Evolutionary conservation across 1,140 invertebrate species (phyloP).

Genomic region (Brachionus rotundiformis): DNA sequence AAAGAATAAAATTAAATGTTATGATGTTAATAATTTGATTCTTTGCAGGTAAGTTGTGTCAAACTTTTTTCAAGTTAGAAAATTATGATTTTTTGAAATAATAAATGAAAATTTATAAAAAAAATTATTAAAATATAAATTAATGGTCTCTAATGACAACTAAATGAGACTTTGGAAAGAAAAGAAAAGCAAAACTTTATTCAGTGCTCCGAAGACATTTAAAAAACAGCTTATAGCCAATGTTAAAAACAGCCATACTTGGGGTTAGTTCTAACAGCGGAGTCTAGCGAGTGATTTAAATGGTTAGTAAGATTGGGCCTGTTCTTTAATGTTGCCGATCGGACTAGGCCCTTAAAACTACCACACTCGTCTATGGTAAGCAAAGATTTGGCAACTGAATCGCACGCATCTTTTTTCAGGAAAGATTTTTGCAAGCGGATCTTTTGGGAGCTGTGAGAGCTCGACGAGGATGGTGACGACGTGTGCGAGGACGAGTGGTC

Average conservation of each 20-base stretch:
- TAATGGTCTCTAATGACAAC: background rate
- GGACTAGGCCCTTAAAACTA: background rate
- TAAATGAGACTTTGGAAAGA: background rate
- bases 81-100: background rate
- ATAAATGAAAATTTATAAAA: background rate
- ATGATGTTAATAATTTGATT: no score
- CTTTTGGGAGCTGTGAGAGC: background rate
- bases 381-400: background rate
- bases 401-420: background rate
- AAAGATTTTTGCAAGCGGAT: background rate
- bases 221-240: background rate
- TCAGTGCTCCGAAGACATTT: background rate
- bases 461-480: background rate
- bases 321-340: background rate
- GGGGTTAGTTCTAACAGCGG: constrained; percentile 1
- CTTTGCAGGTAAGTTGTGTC: background rate
- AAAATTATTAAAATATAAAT: no score
- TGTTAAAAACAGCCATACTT: background rate
- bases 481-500: background rate
- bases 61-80: background rate
- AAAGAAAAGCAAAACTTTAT: background rate
- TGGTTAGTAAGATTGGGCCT: background rate
- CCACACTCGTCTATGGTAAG: background rate
- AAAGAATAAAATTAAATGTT: background rate
- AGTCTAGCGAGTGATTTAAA: constrained; percentile 34